Base-by-base conservation (phyloP, 2,113 vertebrate genomes). In the Illadopsis cleaveri region DNA sequence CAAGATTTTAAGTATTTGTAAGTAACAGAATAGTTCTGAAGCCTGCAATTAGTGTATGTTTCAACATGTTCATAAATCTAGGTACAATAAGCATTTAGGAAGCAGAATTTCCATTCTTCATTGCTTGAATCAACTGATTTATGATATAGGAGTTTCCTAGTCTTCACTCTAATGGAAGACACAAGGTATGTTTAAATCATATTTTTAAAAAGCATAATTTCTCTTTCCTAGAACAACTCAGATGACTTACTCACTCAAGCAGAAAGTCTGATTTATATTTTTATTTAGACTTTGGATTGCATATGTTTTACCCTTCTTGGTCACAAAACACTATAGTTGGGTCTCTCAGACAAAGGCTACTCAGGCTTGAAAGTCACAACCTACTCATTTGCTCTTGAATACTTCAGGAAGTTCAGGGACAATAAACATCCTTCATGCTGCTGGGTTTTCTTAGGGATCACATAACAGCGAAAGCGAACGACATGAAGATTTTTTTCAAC, bases 311-410 rank as follows among this genome's bases (percentile, higher is more conserved):
- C 15, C 25, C 5, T 35, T 77, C 47, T 61, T 50, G 30, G 15
- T 12, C 40, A 83, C 50, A 76, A 68, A 80, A 80, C 3, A 38
- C 21, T 33, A 17, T 3, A 77, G 5, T 30, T 88, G n/a, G 19
- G 28, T 48, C 22, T 78, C 58, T 64, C 48, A 50, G 38, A 50
- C 37, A 88, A 16, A 48, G 24, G 16, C 35, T 83, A 37, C 54
- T 77, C 68, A 91, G 9, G 78, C 78, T 95, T 84, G 69, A 78
- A 89, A 90, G 69, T 82, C 73, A 70, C 54, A 78, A 84, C 20
- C 31, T 75, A 30, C 28, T 73, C 6, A 28, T 61, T 73, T 78
- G 60, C 11, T 85, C 56, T 62, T 62, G 15, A 70, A 78, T 68
- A 45, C 25, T 78, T 72, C n/a, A 65, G 24, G 4, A 76, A 47